Percentiles rank a stretch among this genome's conserved stretches.
phyloP scores from a whole-genome alignment of 2,888 invertebrate species.

The Tetranychus piercei region DNA sequence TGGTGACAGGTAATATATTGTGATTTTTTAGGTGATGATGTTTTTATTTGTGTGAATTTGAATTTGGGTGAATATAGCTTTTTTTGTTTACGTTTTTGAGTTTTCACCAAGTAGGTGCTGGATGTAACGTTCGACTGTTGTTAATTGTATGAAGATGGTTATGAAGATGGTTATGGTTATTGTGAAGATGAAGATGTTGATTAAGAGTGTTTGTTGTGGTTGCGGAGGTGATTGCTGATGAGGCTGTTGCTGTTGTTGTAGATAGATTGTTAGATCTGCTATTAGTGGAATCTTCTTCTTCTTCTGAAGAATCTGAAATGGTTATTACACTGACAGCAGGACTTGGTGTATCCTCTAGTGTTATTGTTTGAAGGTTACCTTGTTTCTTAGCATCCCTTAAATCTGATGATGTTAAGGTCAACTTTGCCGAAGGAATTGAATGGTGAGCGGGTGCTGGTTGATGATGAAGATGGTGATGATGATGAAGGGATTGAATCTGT shows the following conservation, averaged over 20 bases:
- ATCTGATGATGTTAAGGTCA: slow-evolving; percentile 8
- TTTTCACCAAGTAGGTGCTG: background rate
- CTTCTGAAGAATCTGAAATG: slow-evolving; percentile 85
- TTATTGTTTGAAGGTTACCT: slow-evolving; percentile 59
- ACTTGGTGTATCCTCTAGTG: slow-evolving; percentile 83
- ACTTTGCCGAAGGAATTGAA: slow-evolving; percentile 13
- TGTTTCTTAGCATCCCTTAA: slow-evolving; percentile 7
- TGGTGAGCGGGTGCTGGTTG: slow-evolving; percentile 26
- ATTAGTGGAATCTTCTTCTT: slow-evolving; percentile 34
- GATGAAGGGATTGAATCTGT: slow-evolving; percentile 27
- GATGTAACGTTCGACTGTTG: background rate
- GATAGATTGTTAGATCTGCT: background rate
- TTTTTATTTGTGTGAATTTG: background rate
- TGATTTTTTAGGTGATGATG: background rate
- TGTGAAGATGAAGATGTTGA: background rate
- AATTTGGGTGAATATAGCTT: background rate
- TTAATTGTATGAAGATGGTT: background rate
- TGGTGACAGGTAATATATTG: background rate
- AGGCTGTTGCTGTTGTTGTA: background rate
- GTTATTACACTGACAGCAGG: slow-evolving; percentile 87
- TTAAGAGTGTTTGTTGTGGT: slow-evolving; percentile 3
- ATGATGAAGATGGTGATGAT: slow-evolving; percentile 27
- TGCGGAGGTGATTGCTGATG: background rate
- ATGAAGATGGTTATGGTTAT: background rate
- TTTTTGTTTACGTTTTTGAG: background rate